Conservation (phyloP, 1,140 invertebrate species). For the Sipha flava region DNA sequence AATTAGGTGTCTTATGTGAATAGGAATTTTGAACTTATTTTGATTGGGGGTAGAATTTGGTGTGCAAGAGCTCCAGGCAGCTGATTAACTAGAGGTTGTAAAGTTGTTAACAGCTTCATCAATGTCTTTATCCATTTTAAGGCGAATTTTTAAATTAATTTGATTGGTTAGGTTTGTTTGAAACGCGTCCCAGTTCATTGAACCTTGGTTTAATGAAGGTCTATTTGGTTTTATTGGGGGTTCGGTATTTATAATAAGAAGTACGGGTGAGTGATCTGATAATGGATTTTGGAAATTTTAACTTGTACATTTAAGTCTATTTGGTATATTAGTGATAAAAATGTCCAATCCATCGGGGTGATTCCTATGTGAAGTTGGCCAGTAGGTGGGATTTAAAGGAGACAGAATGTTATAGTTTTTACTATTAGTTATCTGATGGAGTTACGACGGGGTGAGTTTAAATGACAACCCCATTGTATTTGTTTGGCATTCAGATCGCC, state of each 20-base stretch:
- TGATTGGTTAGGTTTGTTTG: not conserved
- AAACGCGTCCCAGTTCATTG: not conserved
- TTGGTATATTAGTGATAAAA: not conserved
- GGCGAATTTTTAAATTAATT: not conserved
- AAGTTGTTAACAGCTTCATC: not conserved
- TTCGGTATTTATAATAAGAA: not conserved
- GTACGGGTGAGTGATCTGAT: constrained; percentile 9
- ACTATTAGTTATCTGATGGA: not conserved
- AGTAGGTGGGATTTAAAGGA: not conserved
- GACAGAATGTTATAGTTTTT: not conserved
- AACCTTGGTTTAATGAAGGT: not conserved
- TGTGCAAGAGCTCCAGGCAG: too few species aligned
- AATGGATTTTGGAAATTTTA: not conserved
- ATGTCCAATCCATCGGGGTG: not conserved
- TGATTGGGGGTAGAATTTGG: not conserved
- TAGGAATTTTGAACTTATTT: not conserved
- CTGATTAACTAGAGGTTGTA: not conserved
- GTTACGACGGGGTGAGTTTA: not conserved
- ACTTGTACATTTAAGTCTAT: not conserved
- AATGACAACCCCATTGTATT: not conserved
- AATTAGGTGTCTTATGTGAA: too few species aligned
- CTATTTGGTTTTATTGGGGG: not conserved
- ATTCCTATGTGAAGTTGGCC: not conserved
- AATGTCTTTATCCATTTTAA: constrained; percentile 4
- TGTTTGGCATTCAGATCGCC: constrained; percentile 13